A percentile compares a stretch with the other conserved stretches of the same genome.
Conservation (phyloP, 2,797 vertebrate species). For the Benthosema pterotum region DNA sequence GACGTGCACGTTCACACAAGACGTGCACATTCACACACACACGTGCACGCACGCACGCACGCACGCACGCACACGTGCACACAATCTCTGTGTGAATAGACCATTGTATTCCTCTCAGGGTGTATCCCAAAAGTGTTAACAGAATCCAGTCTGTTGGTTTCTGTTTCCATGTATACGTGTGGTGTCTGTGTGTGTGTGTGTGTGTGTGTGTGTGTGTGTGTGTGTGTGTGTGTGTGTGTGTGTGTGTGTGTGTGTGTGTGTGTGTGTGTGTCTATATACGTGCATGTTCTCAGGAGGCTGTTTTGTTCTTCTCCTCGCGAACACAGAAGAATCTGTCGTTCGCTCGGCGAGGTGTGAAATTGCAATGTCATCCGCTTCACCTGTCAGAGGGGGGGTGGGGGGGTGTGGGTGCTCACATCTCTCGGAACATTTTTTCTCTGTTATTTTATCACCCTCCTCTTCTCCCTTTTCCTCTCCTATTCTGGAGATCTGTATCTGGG, state of each 20-base stretch:
- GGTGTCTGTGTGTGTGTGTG: neutral
- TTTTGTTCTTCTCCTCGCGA: conserved; percentile 47
- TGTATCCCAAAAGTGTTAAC: conserved; percentile 28
- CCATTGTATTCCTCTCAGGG: conserved; percentile 36
- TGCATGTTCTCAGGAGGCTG: conserved; percentile 37
- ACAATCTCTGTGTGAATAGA: conserved; percentile 27
- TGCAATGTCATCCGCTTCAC: conserved; percentile 67
- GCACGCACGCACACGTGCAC: conserved; percentile 7
- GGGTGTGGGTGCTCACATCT: conserved; percentile 19
- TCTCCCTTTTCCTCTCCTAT: conserved; percentile 18
- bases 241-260: neutral
- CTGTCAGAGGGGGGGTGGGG: conserved; percentile 38
- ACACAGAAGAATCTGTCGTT: conserved; percentile 57
- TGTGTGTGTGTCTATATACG: conserved; percentile 13
- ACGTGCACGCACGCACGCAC: conserved; percentile 8
- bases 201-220: neutral
- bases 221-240: neutral
- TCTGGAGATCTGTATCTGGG: conserved; percentile 49
- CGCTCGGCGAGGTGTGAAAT: conserved; percentile 67
- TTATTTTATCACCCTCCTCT: conserved; percentile 28
- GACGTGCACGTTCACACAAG: neutral
- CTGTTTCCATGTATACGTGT: conserved; percentile 4
- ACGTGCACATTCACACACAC: conserved; percentile 8
- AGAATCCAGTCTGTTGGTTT: conserved; percentile 25
- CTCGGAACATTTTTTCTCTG: conserved; percentile 26